Conservation (phyloP, 1,140 invertebrate species). For the Lanistes nyassanus region DNA sequence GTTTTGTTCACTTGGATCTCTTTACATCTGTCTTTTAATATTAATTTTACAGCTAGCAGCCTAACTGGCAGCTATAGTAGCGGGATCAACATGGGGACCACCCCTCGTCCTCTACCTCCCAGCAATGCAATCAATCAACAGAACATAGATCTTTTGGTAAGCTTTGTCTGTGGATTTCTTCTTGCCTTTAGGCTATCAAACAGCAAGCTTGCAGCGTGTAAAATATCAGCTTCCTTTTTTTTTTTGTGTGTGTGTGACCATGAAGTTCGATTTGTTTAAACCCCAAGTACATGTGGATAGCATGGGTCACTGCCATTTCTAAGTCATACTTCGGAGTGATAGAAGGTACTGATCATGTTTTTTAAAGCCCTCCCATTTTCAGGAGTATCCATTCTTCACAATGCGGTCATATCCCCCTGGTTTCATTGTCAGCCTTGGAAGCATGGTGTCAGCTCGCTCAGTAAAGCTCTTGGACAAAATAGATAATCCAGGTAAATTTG, state of each 20-base stretch:
- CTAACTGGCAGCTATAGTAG: constrained; percentile 56
- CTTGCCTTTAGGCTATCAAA: not conserved
- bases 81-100: constrained; percentile 46
- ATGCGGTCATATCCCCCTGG: constrained; percentile 88
- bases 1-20: no score
- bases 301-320: no score
- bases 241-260: no score
- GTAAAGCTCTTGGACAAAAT: constrained; percentile 87
- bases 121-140: constrained; percentile 42
- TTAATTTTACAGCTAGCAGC: constrained; percentile 45
- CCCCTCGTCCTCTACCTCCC: constrained; percentile 1
- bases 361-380: not conserved
- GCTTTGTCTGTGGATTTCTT: constrained; percentile 12
- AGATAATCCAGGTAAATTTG: constrained; percentile 68
- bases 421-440: constrained; percentile 89
- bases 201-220: no score
- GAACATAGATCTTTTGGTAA: constrained; percentile 66
- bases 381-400: constrained; percentile 95
- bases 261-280: not conserved
- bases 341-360: no score
- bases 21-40: no score
- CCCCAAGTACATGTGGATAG: no score
- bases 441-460: constrained; percentile 77
- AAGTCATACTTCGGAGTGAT: no score
- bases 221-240: no score